A percentile compares a stretch with the other conserved stretches of the same genome.
phyloP scores from a whole-genome alignment of 2,113 vertebrate genomes.

The Cynoglossus semilaevis region DNA sequence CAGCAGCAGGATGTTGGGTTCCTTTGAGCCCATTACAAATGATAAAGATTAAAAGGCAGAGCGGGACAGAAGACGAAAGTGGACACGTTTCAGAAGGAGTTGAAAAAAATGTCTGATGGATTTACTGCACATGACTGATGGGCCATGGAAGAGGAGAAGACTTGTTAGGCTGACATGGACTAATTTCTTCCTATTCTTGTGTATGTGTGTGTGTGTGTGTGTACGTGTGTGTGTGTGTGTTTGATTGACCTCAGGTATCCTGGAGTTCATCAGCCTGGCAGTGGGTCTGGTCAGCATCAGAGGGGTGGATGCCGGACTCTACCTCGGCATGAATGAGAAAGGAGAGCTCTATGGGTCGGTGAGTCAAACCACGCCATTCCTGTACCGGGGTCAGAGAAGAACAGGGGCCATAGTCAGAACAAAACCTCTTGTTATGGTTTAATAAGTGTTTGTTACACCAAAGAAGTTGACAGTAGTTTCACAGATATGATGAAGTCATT shows the following conservation, averaged over 20 bases:
- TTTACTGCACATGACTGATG: not conserved
- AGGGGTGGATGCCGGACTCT: slow-evolving; percentile 95
- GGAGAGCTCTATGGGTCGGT: slow-evolving; percentile 99
- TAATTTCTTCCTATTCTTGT: not conserved
- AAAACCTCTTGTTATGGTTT: too few species aligned
- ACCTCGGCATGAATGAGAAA: slow-evolving; percentile 97
- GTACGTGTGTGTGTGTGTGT: slow-evolving; percentile 6
- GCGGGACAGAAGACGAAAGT: not conserved
- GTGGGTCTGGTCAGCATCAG: slow-evolving; percentile 98
- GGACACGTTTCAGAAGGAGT: not conserved
- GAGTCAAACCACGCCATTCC: slow-evolving; percentile 71
- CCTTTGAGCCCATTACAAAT: not conserved
- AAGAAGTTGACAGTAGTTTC: too few species aligned
- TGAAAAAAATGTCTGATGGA: not conserved
- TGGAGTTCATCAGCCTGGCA: slow-evolving; percentile 99
- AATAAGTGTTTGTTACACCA: too few species aligned
- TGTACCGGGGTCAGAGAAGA: too few species aligned
- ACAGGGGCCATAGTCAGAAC: too few species aligned
- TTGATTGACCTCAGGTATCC: slow-evolving; percentile 83
- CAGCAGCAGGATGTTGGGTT: not conserved
- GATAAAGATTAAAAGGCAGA: not conserved
- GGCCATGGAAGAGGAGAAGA: too few species aligned
- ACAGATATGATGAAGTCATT: too few species aligned
- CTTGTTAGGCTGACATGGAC: not conserved
- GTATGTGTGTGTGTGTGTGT: slow-evolving; percentile 28